These are phyloP conservation scores for Ariolimax columbianus DNA, from an alignment of 2,888 invertebrate species.

Conservation along the genomic window DNA sequence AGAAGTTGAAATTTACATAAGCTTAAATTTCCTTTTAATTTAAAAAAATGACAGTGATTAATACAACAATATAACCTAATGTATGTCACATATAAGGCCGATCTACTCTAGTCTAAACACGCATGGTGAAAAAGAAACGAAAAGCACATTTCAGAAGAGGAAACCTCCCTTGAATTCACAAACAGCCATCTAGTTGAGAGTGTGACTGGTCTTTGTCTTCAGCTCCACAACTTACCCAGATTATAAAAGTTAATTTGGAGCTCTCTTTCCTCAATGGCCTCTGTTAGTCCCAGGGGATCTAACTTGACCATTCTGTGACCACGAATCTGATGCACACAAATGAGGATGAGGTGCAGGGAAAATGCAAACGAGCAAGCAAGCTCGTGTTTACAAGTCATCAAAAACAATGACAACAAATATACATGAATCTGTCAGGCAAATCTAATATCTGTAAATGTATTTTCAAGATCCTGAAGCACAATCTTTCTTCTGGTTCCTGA, in stretches of 20 bases:
- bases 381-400: not conserved
- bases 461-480: not conserved
- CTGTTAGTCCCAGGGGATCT: slow-evolving; percentile 93
- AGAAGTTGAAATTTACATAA: too few relatives aligned
- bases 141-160: not conserved
- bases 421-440: not conserved
- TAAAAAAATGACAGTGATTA: not conserved
- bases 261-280: slow-evolving; percentile 32
- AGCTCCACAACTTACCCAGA: slow-evolving; percentile 57
- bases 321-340: slow-evolving; percentile 86
- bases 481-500: not conserved
- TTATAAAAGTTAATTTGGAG: slow-evolving; percentile 53
- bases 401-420: not conserved
- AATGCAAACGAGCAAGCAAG: slow-evolving; percentile 15
- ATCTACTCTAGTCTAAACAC: not conserved
- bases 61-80: not conserved
- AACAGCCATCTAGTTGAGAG: not conserved
- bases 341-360: slow-evolving; percentile 10
- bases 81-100: not conserved
- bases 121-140: not conserved
- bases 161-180: not conserved
- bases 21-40: too few relatives aligned
- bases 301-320: slow-evolving; percentile 98
- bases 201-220: not conserved
- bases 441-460: not conserved